Conservation (phyloP, 2,888 invertebrate genomes). For the Pimpla rufipes region DNA sequence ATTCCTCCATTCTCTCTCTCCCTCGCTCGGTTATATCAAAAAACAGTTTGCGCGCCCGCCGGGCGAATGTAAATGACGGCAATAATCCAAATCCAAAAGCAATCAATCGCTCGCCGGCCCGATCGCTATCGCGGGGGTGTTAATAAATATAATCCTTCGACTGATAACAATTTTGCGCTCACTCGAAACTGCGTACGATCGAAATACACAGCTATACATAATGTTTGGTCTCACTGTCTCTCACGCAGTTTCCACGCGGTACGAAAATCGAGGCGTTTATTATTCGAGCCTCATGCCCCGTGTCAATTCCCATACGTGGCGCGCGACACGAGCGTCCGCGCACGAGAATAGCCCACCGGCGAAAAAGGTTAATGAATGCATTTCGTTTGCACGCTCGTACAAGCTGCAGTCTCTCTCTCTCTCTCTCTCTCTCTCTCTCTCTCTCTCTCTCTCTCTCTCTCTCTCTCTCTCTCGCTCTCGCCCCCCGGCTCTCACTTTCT, state of each 20-base stretch:
- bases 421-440: conserved; percentile 22
- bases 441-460: neutral
- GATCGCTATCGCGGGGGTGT: neutral
- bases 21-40: conserved; percentile 3
- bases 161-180: conserved; percentile 1
- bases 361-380: conserved; percentile 30
- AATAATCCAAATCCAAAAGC: neutral
- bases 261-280: conserved; percentile 36
- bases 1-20: conserved; percentile 17
- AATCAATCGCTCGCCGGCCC: conserved; percentile 3
- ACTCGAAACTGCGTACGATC: neutral
- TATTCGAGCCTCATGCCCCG: conserved; percentile 18
- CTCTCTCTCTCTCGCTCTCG: conserved; percentile 2
- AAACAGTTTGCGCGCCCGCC: neutral
- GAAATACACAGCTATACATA: neutral
- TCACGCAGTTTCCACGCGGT: neutral
- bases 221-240: neutral
- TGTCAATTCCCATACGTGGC: conserved; percentile 29
- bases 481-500: no score
- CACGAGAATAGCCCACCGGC: neutral
- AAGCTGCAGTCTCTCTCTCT: conserved; percentile 22
- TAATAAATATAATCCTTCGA: neutral
- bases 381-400: conserved; percentile 36
- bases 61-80: conserved; percentile 3
- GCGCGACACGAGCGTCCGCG: neutral